Base-by-base conservation (phyloP, 35 echinoderm and acorn worm genomes). In the Ophiothrix spiculata region DNA sequence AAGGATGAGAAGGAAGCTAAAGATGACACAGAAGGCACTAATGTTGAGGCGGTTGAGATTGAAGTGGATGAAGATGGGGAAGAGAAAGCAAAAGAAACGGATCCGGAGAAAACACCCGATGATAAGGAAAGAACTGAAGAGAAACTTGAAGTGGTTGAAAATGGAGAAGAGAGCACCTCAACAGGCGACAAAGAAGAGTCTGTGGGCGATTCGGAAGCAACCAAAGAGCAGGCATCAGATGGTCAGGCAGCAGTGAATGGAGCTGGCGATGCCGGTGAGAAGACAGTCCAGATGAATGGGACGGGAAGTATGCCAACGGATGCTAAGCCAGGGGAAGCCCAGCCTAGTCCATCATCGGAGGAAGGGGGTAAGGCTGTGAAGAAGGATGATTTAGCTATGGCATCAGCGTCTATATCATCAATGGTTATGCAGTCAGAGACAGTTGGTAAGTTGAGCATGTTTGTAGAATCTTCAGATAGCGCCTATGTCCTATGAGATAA, bases 331-430 rank as follows among this genome's bases (percentile, higher is more conserved):
- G 76, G 76, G 4, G 34, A 33, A 21, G 76, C 76, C 76, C 33
- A 37, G 36, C 60, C 60, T 15, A 69, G 60, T 28, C 60, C 60
- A 69, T 49, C 73, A 19, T 76, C 85, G 31, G 93, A 80, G 32
- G 93, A 88, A 74, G 86, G 85, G 4, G 89, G 85, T 32, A 60
- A 54, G 32, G 89, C 40, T 14, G 79, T 33, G 36, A 75, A 37
- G 1, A 69, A 69, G 29, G 69, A 39, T 31, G 63, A 56, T n/a
- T 85, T 75, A 38, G 79, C 88, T 4, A 76, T 78, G 49, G 84
- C 77, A 3, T 83, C 96, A 31, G 77, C 87, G 33, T 90, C 95
- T 23, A 97, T 97, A 23, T 97, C 94, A 1, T 97, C 94, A 6
- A 92, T 97, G 1, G 87, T 93, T 15, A 93, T 78, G 54, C 86